Evolutionary conservation across 2,113 vertebrate genomes (phyloP).

Genomic region (Heptranchias perlo): DNA sequence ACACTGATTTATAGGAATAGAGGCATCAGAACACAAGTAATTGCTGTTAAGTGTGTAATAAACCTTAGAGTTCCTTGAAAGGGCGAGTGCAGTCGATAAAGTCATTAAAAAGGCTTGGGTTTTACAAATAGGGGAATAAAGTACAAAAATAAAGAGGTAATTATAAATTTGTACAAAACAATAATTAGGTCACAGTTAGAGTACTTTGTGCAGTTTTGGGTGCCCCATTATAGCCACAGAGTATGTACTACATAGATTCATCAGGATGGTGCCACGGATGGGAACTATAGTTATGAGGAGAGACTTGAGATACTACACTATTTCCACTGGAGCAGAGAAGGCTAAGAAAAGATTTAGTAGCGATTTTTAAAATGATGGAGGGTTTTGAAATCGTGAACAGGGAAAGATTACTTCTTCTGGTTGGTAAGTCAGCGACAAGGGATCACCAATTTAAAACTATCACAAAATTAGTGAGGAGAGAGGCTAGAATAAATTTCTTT

Average conservation of each 20-base stretch:
- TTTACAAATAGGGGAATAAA: background rate
- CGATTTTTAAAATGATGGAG: background rate
- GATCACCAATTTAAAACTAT: background rate
- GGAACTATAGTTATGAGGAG: background rate
- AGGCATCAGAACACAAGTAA: background rate
- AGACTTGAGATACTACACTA: background rate
- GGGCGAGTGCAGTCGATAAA: background rate
- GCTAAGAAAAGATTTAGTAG: background rate
- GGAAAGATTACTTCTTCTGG: background rate
- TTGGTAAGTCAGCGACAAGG: background rate
- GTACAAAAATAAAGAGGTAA: background rate
- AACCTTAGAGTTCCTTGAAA: background rate
- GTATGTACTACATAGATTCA: background rate
- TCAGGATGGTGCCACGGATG: background rate
- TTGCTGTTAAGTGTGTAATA: background rate
- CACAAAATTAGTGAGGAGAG: background rate
- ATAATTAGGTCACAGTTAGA: background rate
- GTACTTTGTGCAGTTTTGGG: background rate
- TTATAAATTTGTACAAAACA: background rate
- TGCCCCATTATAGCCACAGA: background rate
- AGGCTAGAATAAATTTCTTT: background rate
- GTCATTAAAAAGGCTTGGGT: background rate
- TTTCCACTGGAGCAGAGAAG: background rate
- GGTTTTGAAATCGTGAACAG: background rate
- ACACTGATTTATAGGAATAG: background rate